A percentile compares a stretch with the other conserved stretches of the same genome.
Conservation (phyloP, 53 echinoderm and acorn worm genomes). For the Arbacia lixula region DNA sequence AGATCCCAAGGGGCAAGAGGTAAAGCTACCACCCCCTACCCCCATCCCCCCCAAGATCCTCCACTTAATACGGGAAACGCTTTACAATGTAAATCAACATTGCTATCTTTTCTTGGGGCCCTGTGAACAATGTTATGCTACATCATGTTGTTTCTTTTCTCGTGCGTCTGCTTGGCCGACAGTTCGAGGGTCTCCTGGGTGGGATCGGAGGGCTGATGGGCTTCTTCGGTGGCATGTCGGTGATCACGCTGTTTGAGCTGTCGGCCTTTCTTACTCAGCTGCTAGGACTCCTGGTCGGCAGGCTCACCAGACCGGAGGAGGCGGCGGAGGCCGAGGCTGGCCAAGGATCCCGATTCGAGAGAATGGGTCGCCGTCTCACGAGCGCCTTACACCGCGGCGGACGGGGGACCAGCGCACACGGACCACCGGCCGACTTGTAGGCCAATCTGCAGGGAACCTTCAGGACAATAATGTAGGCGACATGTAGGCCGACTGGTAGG, state of each 20-base stretch:
- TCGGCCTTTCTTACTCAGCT: slow-evolving; percentile 56
- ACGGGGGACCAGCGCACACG: too few species aligned
- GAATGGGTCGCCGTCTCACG: slow-evolving; percentile 34
- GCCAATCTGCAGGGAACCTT: too few species aligned
- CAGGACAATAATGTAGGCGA: too few species aligned
- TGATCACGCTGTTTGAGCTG: slow-evolving; percentile 68
- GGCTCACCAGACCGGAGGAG: slow-evolving; percentile 15
- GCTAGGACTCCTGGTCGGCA: slow-evolving; percentile 8
- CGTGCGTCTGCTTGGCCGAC: not conserved
- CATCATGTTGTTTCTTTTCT: not conserved
- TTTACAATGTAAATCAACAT: too few species aligned
- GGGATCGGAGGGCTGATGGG: slow-evolving; percentile 72
- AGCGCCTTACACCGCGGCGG: not conserved
- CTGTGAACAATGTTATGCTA: not conserved
- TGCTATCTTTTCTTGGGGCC: not conserved
- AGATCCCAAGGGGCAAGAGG: too few species aligned
- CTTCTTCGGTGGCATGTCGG: slow-evolving; percentile 68
- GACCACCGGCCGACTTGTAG: too few species aligned
- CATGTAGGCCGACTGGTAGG: too few species aligned
- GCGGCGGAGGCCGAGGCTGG: slow-evolving; percentile 22
- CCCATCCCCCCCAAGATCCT: too few species aligned
- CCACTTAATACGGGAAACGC: too few species aligned
- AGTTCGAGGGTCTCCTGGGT: slow-evolving; percentile 67
- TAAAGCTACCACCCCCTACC: too few species aligned
- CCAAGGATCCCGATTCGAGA: not conserved